These are phyloP conservation scores for Plodia interpunctella DNA, from an alignment of 1,140 invertebrate genomes.

Conservation along the genomic window DNA sequence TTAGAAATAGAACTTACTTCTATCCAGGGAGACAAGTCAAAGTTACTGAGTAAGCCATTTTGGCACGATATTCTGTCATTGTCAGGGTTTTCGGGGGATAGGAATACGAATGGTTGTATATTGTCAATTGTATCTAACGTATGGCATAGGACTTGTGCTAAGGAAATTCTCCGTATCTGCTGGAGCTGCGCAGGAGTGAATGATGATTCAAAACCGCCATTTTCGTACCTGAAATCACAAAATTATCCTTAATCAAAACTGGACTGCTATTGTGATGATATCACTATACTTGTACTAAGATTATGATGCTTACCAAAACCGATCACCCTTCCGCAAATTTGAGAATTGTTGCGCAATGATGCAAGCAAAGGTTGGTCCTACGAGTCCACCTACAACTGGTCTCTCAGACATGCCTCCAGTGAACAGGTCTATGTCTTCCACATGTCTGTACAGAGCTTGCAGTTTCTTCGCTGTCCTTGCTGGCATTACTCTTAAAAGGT, in stretches of 20 bases:
- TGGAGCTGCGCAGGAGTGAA: constrained; percentile 91
- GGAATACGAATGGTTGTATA: constrained; percentile 86
- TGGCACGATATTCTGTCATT: constrained; percentile 83
- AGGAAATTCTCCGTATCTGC: constrained; percentile 87
- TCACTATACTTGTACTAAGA: neutral
- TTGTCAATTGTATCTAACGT: constrained; percentile 86
- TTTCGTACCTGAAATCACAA: constrained; percentile 82
- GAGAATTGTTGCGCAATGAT: constrained; percentile 96
- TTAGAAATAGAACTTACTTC: constrained; percentile 68
- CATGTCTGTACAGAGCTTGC: constrained; percentile 81
- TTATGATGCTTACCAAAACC: constrained; percentile 86
- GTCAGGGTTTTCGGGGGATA: constrained; percentile 79
- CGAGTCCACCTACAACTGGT: constrained; percentile 87
- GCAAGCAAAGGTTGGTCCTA: constrained; percentile 97
- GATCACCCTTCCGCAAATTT: constrained; percentile 91
- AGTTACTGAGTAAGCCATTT: constrained; percentile 82
- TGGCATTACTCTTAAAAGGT: constrained; percentile 85
- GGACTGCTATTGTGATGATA: neutral
- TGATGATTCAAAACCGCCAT: constrained; percentile 83
- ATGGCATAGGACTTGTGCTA: constrained; percentile 92
- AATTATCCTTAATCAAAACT: constrained; percentile 2
- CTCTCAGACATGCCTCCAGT: constrained; percentile 91
- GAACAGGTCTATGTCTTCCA: constrained; percentile 95
- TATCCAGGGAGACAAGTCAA: constrained; percentile 81
- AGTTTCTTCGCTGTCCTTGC: constrained; percentile 81